These are phyloP conservation scores for Pollimyrus isidori DNA, from an alignment of 2,113 vertebrate genomes.

Conservation along the genomic window DNA sequence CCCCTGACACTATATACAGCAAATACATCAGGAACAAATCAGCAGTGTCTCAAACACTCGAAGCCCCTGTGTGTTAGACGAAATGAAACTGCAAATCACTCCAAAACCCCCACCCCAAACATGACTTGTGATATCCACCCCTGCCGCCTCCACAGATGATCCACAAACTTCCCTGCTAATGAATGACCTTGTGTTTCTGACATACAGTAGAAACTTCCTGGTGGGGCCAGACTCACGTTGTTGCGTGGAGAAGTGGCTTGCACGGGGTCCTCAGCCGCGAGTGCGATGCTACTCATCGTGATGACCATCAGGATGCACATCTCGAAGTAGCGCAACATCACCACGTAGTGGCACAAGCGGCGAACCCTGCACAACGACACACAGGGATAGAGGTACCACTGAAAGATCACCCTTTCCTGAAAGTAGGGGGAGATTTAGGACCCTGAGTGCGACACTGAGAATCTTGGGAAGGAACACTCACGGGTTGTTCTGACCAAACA, in stretches of 20 bases:
- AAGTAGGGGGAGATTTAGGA: background rate
- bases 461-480: conserved; percentile 55
- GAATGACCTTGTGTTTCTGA: background rate
- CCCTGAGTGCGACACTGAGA: background rate
- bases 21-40: background rate
- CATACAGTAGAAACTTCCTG: background rate
- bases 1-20: background rate
- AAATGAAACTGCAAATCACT: background rate
- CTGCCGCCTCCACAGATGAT: background rate
- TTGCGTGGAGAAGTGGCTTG: conserved; percentile 76
- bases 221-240: conserved; percentile 66
- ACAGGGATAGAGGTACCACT: background rate
- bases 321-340: conserved; percentile 90
- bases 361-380: conserved; percentile 66
- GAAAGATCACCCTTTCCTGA: background rate
- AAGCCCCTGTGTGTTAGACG: background rate
- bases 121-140: background rate
- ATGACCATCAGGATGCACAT: conserved; percentile 96
- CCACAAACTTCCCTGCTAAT: background rate
- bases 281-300: conserved; percentile 90
- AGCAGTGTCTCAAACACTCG: background rate
- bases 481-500: conserved; percentile 88
- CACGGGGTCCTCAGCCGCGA: conserved; percentile 91
- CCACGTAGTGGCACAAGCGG: conserved; percentile 83
- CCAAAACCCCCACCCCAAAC: background rate